Percentiles rank a stretch among this genome's conserved stretches.
Conservation (phyloP, 2,888 invertebrate genomes). For the Pachydiplax longipennis region DNA sequence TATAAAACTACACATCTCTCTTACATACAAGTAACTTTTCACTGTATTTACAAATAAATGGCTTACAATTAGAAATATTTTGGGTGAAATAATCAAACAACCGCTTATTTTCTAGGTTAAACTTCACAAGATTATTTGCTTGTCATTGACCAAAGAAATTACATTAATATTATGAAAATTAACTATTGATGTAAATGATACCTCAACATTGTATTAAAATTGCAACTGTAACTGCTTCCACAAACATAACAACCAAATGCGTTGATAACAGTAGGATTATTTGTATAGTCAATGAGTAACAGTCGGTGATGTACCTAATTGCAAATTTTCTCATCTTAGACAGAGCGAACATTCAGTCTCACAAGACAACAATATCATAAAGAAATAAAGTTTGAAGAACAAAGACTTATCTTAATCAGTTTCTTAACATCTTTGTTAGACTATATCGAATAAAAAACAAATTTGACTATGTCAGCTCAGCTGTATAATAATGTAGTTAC, state of each 20-base stretch:
- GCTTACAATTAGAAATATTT: constrained; percentile 20
- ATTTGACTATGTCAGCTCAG: constrained; percentile 42
- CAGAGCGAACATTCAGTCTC: constrained; percentile 16
- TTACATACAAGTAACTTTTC: constrained; percentile 35
- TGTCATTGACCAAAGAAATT: constrained; percentile 17
- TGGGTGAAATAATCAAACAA: not conserved
- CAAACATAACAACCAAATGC: constrained; percentile 11
- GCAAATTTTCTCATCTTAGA: not conserved
- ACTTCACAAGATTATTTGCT: constrained; percentile 17
- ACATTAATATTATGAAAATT: not conserved
- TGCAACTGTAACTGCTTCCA: not conserved
- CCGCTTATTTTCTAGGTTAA: constrained; percentile 12
- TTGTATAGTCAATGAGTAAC: not conserved
- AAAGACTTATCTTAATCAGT: constrained; percentile 37
- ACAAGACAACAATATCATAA: constrained; percentile 45
- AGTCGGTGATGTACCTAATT: not conserved
- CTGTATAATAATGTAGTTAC: constrained; percentile 41
- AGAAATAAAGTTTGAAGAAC: constrained; percentile 34
- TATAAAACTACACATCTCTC: constrained; percentile 40
- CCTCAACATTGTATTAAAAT: constrained; percentile 2
- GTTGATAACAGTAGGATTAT: constrained; percentile 9
- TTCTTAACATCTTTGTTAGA: constrained; percentile 40
- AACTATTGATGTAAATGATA: not conserved
- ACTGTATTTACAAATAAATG: constrained; percentile 23
- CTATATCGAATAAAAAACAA: constrained; percentile 39